Evolutionary conservation across 1,140 invertebrate species (phyloP).

Genomic region (Macrotrachela quadricornifera): DNA sequence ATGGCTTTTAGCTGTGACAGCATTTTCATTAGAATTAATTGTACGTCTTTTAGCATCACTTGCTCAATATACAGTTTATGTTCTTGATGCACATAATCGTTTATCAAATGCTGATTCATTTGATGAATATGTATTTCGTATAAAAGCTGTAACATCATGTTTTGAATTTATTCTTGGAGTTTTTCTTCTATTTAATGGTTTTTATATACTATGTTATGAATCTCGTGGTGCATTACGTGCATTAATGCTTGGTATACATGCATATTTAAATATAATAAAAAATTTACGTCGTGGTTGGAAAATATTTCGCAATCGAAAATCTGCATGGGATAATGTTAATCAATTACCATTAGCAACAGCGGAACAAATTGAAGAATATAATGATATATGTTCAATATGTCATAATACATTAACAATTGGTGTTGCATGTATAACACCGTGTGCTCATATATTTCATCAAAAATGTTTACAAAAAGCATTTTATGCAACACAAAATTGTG

Average conservation of each 20-base stretch:
- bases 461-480: slow-evolving; percentile 88
- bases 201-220: slow-evolving; percentile 29
- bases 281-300: slow-evolving; percentile 74
- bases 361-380: slow-evolving; percentile 41
- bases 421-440: slow-evolving; percentile 65
- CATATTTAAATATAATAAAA: slow-evolving; percentile 91
- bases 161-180: slow-evolving; percentile 30
- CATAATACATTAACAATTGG: slow-evolving; percentile 40
- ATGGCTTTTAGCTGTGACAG: slow-evolving; percentile 25
- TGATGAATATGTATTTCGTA: slow-evolving; percentile 71
- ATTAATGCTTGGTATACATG: slow-evolving; percentile 72
- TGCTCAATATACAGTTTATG: slow-evolving; percentile 42
- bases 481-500: slow-evolving; percentile 48
- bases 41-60: slow-evolving; percentile 23
- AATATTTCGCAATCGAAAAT: slow-evolving; percentile 64
- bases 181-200: slow-evolving; percentile 29
- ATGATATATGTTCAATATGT: slow-evolving; percentile 89
- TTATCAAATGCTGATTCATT: slow-evolving; percentile 50
- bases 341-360: slow-evolving; percentile 57
- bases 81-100: slow-evolving; percentile 44
- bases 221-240: slow-evolving; percentile 25
- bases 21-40: slow-evolving; percentile 25
- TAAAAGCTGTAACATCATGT: slow-evolving; percentile 48
- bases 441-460: slow-evolving; percentile 81
- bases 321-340: slow-evolving; percentile 75